Percentiles rank a stretch among this genome's conserved stretches.
Conservation (phyloP, 2,113 vertebrate genomes). For the Apodemus speciosus region DNA sequence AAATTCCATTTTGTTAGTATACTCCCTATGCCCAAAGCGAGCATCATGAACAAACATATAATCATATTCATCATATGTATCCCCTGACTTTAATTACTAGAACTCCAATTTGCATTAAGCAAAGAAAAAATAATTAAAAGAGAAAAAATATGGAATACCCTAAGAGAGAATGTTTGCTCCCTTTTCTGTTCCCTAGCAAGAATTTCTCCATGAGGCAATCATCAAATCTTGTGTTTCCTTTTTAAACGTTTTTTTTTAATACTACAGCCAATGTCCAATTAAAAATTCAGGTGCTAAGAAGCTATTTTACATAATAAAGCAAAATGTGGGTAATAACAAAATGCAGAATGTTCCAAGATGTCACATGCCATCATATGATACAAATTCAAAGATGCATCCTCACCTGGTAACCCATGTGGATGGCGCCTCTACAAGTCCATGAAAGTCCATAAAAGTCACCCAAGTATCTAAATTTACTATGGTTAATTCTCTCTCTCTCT, state of each 20-base stretch:
- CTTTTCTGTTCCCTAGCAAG: slow-evolving; percentile 3
- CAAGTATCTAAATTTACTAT: not conserved
- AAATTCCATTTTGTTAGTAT: slow-evolving; percentile 46
- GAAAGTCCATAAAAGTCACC: not conserved
- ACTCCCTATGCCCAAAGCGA: slow-evolving; percentile 36
- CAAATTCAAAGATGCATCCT: not conserved
- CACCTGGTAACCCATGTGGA: not conserved
- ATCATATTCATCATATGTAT: not conserved
- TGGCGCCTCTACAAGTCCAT: too few relatives aligned
- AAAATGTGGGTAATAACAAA: slow-evolving; percentile 5
- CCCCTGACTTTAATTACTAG: slow-evolving; percentile 24
- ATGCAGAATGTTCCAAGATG: slow-evolving; percentile 18
- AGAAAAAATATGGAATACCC: slow-evolving; percentile 50
- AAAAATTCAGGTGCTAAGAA: slow-evolving; percentile 27
- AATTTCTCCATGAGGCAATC: slow-evolving; percentile 27
- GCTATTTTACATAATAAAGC: not conserved
- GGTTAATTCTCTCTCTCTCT: not conserved
- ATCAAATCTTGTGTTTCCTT: slow-evolving; percentile 43
- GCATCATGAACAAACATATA: not conserved
- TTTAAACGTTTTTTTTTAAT: slow-evolving; percentile 12
- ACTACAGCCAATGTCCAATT: not conserved
- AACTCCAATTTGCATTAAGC: slow-evolving; percentile 41
- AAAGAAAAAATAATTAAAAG: slow-evolving; percentile 53
- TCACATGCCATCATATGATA: not conserved
- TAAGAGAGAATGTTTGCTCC: slow-evolving; percentile 21